Percentiles rank a stretch among this genome's conserved stretches.
Evolutionary conservation across 1,140 invertebrate species (phyloP).

Genomic region (Brachystomella parvula): DNA sequence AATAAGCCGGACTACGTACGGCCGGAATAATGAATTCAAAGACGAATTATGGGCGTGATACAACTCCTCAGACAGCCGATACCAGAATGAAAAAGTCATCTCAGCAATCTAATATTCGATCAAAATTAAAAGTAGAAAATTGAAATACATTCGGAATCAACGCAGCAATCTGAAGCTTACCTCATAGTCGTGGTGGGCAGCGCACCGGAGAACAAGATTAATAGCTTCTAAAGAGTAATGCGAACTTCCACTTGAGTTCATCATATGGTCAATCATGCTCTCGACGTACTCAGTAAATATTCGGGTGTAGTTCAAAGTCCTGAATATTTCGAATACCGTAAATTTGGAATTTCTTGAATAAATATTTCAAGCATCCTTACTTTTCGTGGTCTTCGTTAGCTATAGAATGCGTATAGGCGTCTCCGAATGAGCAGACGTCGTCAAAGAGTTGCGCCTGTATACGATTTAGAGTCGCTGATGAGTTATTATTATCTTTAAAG

Average conservation of each 20-base stretch:
- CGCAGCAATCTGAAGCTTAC: no score
- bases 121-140: background rate
- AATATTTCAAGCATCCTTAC: slow-evolving; percentile 41
- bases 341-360: background rate
- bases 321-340: slow-evolving; percentile 41
- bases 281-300: slow-evolving; percentile 93
- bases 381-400: slow-evolving; percentile 84
- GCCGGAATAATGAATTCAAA: slow-evolving; percentile 70
- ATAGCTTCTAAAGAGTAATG: slow-evolving; percentile 79
- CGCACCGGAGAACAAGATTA: slow-evolving; percentile 82
- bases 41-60: slow-evolving; percentile 77
- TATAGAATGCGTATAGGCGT: slow-evolving; percentile 82
- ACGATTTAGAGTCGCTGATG: slow-evolving; percentile 46
- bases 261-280: slow-evolving; percentile 76
- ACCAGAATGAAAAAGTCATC: slow-evolving; percentile 96
- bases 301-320: slow-evolving; percentile 82
- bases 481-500: slow-evolving; percentile 66
- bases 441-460: slow-evolving; percentile 74
- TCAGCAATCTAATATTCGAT: slow-evolving; percentile 68
- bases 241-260: slow-evolving; percentile 51
- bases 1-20: slow-evolving; percentile 83
- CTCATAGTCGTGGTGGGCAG: slow-evolving; percentile 94
- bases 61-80: slow-evolving; percentile 84
- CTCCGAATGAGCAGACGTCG: slow-evolving; percentile 69
- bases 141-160: background rate